Conservation (phyloP, 2,113 vertebrate genomes). For the Hemiscyllium ocellatum region DNA sequence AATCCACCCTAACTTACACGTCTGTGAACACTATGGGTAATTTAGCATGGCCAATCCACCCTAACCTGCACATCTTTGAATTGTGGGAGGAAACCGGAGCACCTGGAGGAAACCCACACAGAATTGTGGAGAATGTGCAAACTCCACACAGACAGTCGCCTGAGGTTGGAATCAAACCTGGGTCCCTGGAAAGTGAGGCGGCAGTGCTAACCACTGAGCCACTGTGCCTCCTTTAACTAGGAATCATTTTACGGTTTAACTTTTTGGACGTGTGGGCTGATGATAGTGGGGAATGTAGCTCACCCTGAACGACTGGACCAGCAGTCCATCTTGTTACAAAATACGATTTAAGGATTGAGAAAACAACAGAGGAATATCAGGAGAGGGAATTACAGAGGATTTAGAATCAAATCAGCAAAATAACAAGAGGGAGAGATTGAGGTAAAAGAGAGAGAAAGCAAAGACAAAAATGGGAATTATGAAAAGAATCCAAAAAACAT, state of each 20-base stretch:
- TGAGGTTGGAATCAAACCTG: too few relatives aligned
- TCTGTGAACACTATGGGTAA: too few relatives aligned
- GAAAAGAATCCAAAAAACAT: neutral
- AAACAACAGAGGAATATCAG: neutral
- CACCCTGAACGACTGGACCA: neutral
- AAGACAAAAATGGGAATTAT: neutral
- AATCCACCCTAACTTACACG: too few relatives aligned
- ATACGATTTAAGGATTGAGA: neutral
- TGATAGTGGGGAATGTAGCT: neutral
- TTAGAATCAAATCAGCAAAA: neutral
- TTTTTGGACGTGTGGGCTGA: neutral
- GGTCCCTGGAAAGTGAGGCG: too few relatives aligned
- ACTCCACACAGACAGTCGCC: too few relatives aligned
- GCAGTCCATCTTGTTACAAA: neutral
- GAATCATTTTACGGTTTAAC: neutral
- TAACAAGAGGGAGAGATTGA: neutral
- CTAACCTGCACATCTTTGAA: too few relatives aligned
- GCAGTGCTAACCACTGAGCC: too few relatives aligned
- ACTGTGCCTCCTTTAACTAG: neutral
- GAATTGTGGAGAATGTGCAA: too few relatives aligned
- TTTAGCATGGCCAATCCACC: too few relatives aligned
- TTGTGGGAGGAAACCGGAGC: too few relatives aligned
- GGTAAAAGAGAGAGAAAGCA: neutral
- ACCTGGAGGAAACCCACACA: too few relatives aligned
- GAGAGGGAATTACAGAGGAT: neutral